Base-by-base conservation (phyloP, 2,888 invertebrate species). In the Philhelius pedissequus region DNA sequence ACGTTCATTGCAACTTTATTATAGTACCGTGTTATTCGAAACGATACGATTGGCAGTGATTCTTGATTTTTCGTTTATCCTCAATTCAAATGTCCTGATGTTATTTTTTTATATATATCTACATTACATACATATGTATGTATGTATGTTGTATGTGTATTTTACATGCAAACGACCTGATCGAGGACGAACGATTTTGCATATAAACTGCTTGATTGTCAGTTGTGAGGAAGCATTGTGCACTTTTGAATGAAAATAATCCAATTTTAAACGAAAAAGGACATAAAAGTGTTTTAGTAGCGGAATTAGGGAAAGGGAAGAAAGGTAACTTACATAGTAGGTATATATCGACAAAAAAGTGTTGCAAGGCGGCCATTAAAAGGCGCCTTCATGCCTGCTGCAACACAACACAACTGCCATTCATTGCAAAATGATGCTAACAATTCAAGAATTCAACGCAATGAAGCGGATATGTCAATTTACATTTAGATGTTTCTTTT, bases 121-220 rank as follows among this genome's bases (percentile, higher is more conserved):
- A n/a, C n/a, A n/a, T n/a, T n/a, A n/a, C n/a, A n/a, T n/a, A n/a
- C n/a, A n/a, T n/a, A n/a, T n/a, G n/a, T n/a, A n/a, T n/a, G n/a
- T n/a, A n/a, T n/a, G n/a, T n/a, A n/a, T n/a, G n/a, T n/a, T n/a
- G n/a, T n/a, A n/a, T n/a, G n/a, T n/a, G n/a, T 70, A 11, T 4
- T 7, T 7, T 20, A 22, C 9, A 25, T n/a, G 18, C 25, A 54
- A 52, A 32, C 30, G 20, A 54, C 30, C 7, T 70, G 25, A 74
- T 68, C 70, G 52, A 56, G 73, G 71, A 66, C 70, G 79, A 75
- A 70, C 75, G 75, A 71, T 84, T 84, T 84, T 84, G 84, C 80
- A 84, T 84, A 84, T 84, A 84, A 84, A 84, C 84, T 62, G 76
- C 80, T 84, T 80, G 80, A 84, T 84, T 84, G 84, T 84, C 84